Base-by-base conservation (phyloP, 1,140 invertebrate genomes). In the Drosophila nigromelanica region DNA sequence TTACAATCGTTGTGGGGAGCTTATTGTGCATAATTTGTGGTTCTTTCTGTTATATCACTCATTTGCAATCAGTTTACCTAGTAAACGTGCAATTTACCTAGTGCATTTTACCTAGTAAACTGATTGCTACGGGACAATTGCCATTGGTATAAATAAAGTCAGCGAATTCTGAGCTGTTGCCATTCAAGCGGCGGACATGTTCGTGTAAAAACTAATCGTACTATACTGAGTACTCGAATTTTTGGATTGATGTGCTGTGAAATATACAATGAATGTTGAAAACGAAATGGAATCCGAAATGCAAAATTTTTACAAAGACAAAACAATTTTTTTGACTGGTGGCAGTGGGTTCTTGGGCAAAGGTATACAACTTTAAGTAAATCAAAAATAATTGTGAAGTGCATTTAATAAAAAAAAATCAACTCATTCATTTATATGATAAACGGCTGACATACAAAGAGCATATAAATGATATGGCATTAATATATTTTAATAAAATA, bases 321-420 rank as follows among this genome's bases (percentile, higher is more conserved):
- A 94, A 85, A 92, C 91, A 63, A 92, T 95, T 54, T 95, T 97
- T 78, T 80, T 95, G 75, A 95, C 95, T 0, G 94, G 95, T 14
- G 94, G 93, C 7, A 96, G 95, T 50, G 96, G 96, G 54, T 97
- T 97, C 91, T 92, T 97, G 77, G 96, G 96, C 2, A 97, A 96
- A 93, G 94, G 93, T 93, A 80, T 42, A 33, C n/a, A 52, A 52
- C 12, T 33, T 30, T 4, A 7, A 35, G 43, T 43, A 37, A 30
- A 70, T 30, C 21, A 14, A 58, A 54, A 45, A 66, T 10, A 18
- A 11, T 39, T 58, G 24, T 39, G 11, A 33, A 15, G 6, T 58
- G 39, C 10, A 47, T 27, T 27, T 5, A 27, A 27, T 6, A 27
- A 24, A 24, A 24, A 24, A 24, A 24, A 24, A 24, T 2, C 21